Percentiles rank a stretch among this genome's conserved stretches.
Evolutionary conservation across 2,797 vertebrate genomes (phyloP).

Genomic region (Gymnoscopelus microlampas): DNA sequence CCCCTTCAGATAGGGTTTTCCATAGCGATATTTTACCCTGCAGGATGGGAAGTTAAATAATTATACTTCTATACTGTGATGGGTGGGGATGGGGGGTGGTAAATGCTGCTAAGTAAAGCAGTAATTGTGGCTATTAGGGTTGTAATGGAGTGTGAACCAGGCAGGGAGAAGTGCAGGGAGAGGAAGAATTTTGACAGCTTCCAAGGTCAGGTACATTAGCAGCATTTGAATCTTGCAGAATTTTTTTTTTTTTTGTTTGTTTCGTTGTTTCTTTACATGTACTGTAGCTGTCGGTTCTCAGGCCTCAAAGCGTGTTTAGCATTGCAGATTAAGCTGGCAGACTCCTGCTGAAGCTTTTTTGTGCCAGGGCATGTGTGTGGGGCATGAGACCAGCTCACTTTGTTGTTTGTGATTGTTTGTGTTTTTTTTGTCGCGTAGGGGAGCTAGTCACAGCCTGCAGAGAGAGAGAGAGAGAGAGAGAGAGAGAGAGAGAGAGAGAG

Average conservation of each 20-base stretch:
- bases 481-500: slow-evolving; percentile 35
- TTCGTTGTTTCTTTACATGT: too few species aligned
- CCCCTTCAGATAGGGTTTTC: slow-evolving; percentile 38
- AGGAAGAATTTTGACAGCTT: slow-evolving; percentile 66
- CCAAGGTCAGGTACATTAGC: slow-evolving; percentile 60
- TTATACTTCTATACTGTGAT: slow-evolving; percentile 41
- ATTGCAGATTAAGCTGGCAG: slow-evolving; percentile 38
- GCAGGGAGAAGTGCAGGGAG: slow-evolving; percentile 45
- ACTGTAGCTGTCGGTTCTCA: slow-evolving; percentile 15
- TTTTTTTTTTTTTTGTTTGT: slow-evolving; percentile 15
- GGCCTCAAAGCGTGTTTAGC: slow-evolving; percentile 42
- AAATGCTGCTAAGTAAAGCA: slow-evolving; percentile 60
- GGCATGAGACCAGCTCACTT: slow-evolving; percentile 23
- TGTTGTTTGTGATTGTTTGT: slow-evolving; percentile 22
- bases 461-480: slow-evolving; percentile 35
- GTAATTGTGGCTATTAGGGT: slow-evolving; percentile 66
- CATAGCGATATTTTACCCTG: slow-evolving; percentile 36
- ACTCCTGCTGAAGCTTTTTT: slow-evolving; percentile 5
- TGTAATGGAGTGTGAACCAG: slow-evolving; percentile 61
- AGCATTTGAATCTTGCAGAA: slow-evolving; percentile 45
- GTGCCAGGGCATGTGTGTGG: slow-evolving; percentile 24
- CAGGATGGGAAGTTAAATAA: slow-evolving; percentile 54
- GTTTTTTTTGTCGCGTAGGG: slow-evolving; percentile 1
- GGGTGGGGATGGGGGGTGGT: slow-evolving; percentile 48
- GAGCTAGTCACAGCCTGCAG: slow-evolving; percentile 29